These are phyloP conservation scores for Aplochiton taeniatus DNA, from an alignment of 2,797 vertebrate genomes.

Conservation along the genomic window DNA sequence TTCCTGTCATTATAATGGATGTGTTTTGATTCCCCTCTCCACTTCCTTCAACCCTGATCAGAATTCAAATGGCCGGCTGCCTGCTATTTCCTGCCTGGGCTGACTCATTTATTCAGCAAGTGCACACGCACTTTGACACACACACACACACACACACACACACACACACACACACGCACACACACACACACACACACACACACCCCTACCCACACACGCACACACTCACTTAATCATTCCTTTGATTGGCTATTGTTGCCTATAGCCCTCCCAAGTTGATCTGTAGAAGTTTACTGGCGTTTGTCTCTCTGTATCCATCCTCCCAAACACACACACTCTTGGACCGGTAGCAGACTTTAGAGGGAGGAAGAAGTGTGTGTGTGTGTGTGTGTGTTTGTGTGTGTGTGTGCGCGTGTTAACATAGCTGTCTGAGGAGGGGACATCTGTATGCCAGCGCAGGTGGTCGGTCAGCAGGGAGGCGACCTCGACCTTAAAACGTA, in stretches of 20 bases:
- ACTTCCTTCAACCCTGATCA: conserved; percentile 93
- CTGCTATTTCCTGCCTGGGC: conserved; percentile 89
- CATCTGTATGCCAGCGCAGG: conserved; percentile 72
- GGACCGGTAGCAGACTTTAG: conserved; percentile 19
- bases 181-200: conserved; percentile 51
- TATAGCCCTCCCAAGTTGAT: no score
- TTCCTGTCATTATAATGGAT: conserved; percentile 99
- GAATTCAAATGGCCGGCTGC: conserved; percentile 84
- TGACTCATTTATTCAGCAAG: conserved; percentile 86
- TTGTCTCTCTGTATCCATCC: neutral
- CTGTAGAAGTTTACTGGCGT: neutral
- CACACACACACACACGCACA: conserved; percentile 65
- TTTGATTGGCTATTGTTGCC: conserved; percentile 82
- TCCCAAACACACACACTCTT: neutral
- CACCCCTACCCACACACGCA: conserved; percentile 54
- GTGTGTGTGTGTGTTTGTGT: conserved; percentile 16
- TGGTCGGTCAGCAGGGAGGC: conserved; percentile 74
- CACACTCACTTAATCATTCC: conserved; percentile 43
- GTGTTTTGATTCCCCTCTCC: conserved; percentile 95
- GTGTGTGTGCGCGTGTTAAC: conserved; percentile 15
- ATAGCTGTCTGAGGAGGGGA: conserved; percentile 18
- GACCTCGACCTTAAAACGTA: no score
- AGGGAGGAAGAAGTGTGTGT: conserved; percentile 28
- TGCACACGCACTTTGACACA: conserved; percentile 70
- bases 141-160: conserved; percentile 7